Evolutionary conservation across 1,140 invertebrate species (phyloP).

Genomic region (Macrocentrus cingulum): DNA sequence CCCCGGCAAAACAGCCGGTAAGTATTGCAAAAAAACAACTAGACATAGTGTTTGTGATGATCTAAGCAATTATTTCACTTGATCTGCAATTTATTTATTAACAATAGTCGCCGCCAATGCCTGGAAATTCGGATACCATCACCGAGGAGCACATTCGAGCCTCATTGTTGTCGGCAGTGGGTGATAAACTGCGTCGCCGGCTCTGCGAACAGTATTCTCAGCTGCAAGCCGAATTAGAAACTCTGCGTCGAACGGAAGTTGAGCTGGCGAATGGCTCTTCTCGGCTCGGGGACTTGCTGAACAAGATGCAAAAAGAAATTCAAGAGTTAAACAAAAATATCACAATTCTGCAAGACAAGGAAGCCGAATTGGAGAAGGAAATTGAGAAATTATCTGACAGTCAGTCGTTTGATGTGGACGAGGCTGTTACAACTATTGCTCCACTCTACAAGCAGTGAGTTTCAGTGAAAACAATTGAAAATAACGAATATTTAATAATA

Average conservation of each 20-base stretch:
- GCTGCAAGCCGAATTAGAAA: slow-evolving; percentile 89
- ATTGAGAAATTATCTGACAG: slow-evolving; percentile 77
- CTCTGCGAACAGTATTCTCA: slow-evolving; percentile 88
- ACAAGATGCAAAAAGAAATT: slow-evolving; percentile 81
- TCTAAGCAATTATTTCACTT: slow-evolving; percentile 29
- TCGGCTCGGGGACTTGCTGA: slow-evolving; percentile 81
- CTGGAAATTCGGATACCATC: slow-evolving; percentile 73
- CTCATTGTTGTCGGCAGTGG: slow-evolving; percentile 90
- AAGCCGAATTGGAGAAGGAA: slow-evolving; percentile 81
- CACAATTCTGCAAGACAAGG: slow-evolving; percentile 79
- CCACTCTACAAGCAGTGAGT: slow-evolving; percentile 93
- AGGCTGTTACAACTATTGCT: slow-evolving; percentile 94
- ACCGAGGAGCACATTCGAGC: slow-evolving; percentile 93
- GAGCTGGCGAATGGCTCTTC: slow-evolving; percentile 85
- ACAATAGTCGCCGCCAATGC: slow-evolving; percentile 57
- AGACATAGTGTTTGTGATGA: too few relatives aligned
- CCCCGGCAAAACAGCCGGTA: slow-evolving; percentile 42
- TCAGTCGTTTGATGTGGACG: slow-evolving; percentile 88
- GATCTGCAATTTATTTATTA: slow-evolving; percentile 30
- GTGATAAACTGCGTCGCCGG: slow-evolving; percentile 86
- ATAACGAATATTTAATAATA: slow-evolving; percentile 8
- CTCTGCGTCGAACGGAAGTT: slow-evolving; percentile 82
- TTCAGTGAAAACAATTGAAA: slow-evolving; percentile 15
- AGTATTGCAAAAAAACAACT: slow-evolving; percentile 38
- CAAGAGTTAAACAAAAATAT: slow-evolving; percentile 84